These are phyloP conservation scores for Vimba vimba DNA, from an alignment of 2,113 vertebrate genomes.

Conservation along the genomic window DNA sequence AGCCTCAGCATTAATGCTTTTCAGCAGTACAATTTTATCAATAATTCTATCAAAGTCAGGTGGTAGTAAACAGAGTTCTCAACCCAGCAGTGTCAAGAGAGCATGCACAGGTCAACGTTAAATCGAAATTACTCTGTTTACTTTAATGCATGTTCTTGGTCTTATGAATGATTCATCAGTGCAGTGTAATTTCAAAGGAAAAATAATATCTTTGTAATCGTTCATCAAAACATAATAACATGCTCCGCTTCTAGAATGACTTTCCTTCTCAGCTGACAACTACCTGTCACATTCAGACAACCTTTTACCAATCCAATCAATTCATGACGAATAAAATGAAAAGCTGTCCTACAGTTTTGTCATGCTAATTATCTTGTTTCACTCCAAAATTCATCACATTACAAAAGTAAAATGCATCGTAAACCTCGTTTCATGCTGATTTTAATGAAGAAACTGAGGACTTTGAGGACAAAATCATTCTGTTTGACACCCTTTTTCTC, in stretches of 20 bases:
- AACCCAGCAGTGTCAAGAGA: not conserved
- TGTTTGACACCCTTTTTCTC: not conserved
- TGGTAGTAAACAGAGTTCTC: constrained; percentile 7
- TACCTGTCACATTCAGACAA: not conserved
- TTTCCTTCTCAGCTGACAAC: not conserved
- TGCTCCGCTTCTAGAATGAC: not conserved
- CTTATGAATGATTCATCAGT: not conserved
- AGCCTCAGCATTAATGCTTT: not conserved
- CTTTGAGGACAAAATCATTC: constrained; percentile 4
- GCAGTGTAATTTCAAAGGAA: not conserved
- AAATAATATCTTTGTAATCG: not conserved
- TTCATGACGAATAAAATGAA: not conserved
- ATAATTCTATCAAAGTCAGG: not conserved
- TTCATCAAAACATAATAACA: constrained; percentile 6
- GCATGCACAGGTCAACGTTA: not conserved
- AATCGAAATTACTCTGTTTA: not conserved
- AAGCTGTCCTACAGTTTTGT: not conserved
- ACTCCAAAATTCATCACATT: not conserved
- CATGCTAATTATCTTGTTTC: not conserved
- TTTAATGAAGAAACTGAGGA: constrained; percentile 10
- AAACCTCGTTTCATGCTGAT: not conserved
- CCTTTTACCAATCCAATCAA: not conserved
- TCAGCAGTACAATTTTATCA: not conserved
- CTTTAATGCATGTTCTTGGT: not conserved
- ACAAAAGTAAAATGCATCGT: not conserved